These are phyloP conservation scores for Automeris io DNA, from an alignment of 2,888 invertebrate species.

Conservation along the genomic window DNA sequence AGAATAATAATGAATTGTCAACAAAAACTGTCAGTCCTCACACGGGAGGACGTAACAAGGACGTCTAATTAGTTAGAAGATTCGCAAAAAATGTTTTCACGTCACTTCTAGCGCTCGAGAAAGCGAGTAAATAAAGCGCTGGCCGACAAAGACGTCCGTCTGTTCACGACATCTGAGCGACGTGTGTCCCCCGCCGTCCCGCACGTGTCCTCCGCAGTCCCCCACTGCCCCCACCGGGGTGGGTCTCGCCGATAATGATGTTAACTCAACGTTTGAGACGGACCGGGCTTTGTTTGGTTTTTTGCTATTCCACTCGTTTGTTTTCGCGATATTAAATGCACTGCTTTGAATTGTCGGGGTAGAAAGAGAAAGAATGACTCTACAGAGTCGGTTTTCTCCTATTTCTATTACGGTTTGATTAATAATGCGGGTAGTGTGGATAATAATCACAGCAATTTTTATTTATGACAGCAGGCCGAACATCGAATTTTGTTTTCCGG, in stretches of 20 bases:
- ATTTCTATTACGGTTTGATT: no score
- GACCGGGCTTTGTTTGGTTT: constrained; percentile 63
- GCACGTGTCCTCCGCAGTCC: constrained; percentile 15
- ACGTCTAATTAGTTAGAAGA: constrained; percentile 33
- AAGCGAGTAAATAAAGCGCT: constrained; percentile 67
- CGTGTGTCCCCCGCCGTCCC: constrained; percentile 56
- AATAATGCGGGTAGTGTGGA: no score
- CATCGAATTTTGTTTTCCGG: no score
- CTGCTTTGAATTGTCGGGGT: no score
- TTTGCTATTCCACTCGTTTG: constrained; percentile 28
- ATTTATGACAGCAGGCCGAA: no score
- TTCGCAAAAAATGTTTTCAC: constrained; percentile 38
- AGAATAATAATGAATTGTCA: background rate
- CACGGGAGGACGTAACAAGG: background rate
- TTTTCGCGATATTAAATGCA: background rate
- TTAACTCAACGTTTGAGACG: constrained; percentile 69
- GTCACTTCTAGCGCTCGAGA: constrained; percentile 62
- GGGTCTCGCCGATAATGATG: constrained; percentile 65
- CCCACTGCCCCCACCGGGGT: constrained; percentile 19
- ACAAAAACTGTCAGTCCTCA: constrained; percentile 1
- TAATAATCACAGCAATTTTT: no score
- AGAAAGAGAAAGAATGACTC: no score
- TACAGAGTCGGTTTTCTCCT: no score
- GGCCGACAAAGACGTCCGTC: constrained; percentile 75
- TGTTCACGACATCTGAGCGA: constrained; percentile 74